These are phyloP conservation scores for Asbolus verrucosus DNA, from an alignment of 1,140 invertebrate species.

Conservation along the genomic window DNA sequence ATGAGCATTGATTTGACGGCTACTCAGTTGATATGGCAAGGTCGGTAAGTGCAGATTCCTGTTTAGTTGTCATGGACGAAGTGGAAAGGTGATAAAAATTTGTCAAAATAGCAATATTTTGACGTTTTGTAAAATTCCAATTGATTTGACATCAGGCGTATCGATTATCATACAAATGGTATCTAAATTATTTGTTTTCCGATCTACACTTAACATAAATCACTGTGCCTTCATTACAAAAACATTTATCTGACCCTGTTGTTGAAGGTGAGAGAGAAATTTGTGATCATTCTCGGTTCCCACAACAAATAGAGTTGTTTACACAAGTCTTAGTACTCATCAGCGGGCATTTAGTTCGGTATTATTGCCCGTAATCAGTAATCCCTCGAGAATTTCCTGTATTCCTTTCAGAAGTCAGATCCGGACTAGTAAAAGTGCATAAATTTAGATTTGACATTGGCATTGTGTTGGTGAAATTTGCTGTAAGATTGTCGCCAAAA, in stretches of 20 bases:
- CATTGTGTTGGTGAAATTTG: slow-evolving; percentile 31
- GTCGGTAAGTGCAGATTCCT: slow-evolving; percentile 23
- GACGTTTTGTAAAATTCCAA: slow-evolving; percentile 53
- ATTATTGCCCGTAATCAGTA: no score
- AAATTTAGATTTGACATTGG: slow-evolving; percentile 52
- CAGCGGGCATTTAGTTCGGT: no score
- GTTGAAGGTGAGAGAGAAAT: slow-evolving; percentile 61
- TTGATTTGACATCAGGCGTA: slow-evolving; percentile 53
- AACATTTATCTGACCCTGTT: slow-evolving; percentile 59
- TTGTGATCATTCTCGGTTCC: slow-evolving; percentile 28
- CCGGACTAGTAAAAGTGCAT: slow-evolving; percentile 15
- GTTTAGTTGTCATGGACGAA: slow-evolving; percentile 32
- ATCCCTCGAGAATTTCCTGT: no score
- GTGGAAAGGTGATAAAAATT: slow-evolving; percentile 46
- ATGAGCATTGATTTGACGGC: neutral
- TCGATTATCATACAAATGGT: slow-evolving; percentile 59
- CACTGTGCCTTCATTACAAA: slow-evolving; percentile 59
- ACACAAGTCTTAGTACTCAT: slow-evolving; percentile 35
- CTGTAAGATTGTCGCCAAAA: neutral
- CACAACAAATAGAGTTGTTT: neutral
- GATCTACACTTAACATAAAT: slow-evolving; percentile 54
- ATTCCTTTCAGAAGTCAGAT: neutral
- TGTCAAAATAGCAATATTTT: slow-evolving; percentile 55
- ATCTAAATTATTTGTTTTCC: slow-evolving; percentile 64
- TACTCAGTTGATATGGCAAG: neutral